Base-by-base conservation (phyloP, 2,113 vertebrate species). In the Bucco capensis region DNA sequence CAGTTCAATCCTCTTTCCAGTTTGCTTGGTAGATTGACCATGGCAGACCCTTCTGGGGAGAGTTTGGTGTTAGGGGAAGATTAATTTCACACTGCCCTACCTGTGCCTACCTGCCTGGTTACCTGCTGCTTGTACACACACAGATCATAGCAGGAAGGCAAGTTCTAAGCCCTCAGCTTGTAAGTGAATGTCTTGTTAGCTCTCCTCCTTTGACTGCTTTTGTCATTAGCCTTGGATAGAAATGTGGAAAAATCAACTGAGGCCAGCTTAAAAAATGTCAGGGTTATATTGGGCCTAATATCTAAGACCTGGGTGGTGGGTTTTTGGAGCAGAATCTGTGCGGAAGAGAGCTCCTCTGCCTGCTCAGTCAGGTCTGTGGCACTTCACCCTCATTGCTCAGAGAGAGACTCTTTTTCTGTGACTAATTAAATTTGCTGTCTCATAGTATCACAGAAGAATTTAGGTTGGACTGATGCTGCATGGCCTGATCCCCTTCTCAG, bases 1-100 rank as follows among this genome's bases (percentile, higher is more conserved):
- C 2, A 3, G 5, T 18, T 92, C 22, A 0, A 27, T 82, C 33
- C 1, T 19, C 54, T n/a, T 62, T 54, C 21, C 4, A 2, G 0
- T 62, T 19, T 16, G 2, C 50, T 10, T 9, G 19, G 35, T n/a
- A 57, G 56, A 6, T 28, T 61, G 58, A 19, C n/a, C 10, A 1
- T 3, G 24, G 35, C 10, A 31, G 13, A 40, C 42, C 51, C 23
- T 57, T 67, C 37, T 49, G 72, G 24, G 19, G 57, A 40, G 10
- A 83, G 44, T 8, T 22, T 42, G 64, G 14, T 3, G 1, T 4
- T 12, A 14, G 1, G 14, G 47, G 37, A 22, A 37, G 62, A 17
- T 61, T 56, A 6, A 4, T 51, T 81, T 83, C 30, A 30, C 77
- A 54, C 57, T 85, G 75, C 33, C 54, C 42, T 37, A 7, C 64